Evolutionary conservation across 1,140 invertebrate genomes (phyloP), one percentile per base, ranked within the genome.

Genomic region (Orius insidiosus): DNA sequence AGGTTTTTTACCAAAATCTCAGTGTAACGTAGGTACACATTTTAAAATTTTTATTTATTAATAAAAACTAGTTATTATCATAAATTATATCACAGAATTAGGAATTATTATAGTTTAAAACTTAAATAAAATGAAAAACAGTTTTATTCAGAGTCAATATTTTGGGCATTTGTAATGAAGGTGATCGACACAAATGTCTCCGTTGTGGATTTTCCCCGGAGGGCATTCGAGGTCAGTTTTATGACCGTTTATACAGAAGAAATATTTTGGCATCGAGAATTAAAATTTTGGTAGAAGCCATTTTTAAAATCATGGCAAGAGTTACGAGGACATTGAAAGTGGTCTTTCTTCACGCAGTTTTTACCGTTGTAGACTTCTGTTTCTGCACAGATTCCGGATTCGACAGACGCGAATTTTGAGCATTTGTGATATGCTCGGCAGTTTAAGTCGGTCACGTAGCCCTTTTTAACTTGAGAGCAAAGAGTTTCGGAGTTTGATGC

Each of bases 321-420:
- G 42, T 33, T 53, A 36, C 32, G 52, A 52, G 8, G 52, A 46
- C 44, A 51, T 45, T 35, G 41, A 51, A n/a, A 53, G 43, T 45
- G 48, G 53, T 37, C 49, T 51, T 48, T 40, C 40, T 49, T 46
- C 51, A 69, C 65, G 52, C 69, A 72, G 10, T 64, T 56, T 34
- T 64, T 62, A 3, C 69, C 69, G 56, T 72, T 68, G 52, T 70
- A 70, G 41, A 70, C 62, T 50, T 70, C 68, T 3, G 64, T 66
- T 2, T 62, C 66, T 7, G 65, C 59, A 49, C 71, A 73, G 3
- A 67, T 65, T 2, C 24, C 24, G 24, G 24, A 24, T 24, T 24
- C 24, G 24, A 24, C 24, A 3, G 24, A 24, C 24, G 24, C 24
- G 24, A 24, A 24, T 24, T 24, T 24, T 7, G 24, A 24, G 7